These are phyloP conservation scores for Conopomorpha cramerella DNA, from an alignment of 1,140 invertebrate genomes.

Conservation along the genomic window DNA sequence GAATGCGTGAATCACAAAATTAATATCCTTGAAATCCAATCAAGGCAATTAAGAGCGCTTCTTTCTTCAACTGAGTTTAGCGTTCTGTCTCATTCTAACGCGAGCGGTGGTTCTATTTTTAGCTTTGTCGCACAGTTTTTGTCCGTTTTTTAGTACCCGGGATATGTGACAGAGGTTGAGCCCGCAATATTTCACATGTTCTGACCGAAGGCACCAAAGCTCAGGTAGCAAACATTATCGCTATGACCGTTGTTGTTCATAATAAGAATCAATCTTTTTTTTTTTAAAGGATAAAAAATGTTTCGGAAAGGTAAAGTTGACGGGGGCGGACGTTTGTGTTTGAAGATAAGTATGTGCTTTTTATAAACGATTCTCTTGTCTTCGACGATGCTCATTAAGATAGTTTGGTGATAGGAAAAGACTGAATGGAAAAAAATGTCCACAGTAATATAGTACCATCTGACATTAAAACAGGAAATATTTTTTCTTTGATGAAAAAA, in stretches of 20 bases:
- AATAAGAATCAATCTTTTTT: conserved; percentile 20
- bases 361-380: too few relatives aligned
- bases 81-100: conserved; percentile 14
- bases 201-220: conserved; percentile 41
- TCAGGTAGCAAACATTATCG: conserved; percentile 56
- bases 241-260: conserved; percentile 45
- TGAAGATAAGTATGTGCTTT: too few relatives aligned
- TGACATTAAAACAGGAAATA: too few relatives aligned
- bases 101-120: conserved; percentile 1
- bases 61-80: conserved; percentile 14
- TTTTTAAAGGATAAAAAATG: conserved; percentile 4
- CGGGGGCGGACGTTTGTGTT: too few relatives aligned
- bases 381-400: too few relatives aligned
- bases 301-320: too few relatives aligned
- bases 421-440: too few relatives aligned
- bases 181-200: conserved; percentile 47
- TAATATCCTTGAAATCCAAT: conserved; percentile 59
- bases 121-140: conserved; percentile 10
- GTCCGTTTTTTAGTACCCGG: conserved; percentile 25
- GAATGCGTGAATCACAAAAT: conserved; percentile 48
- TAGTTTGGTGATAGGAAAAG: too few relatives aligned
- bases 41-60: conserved; percentile 46
- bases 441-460: too few relatives aligned
- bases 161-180: conserved; percentile 52
- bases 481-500: too few relatives aligned